These are phyloP conservation scores for Synergus laeviventris DNA, from an alignment of 2,888 invertebrate genomes.

Conservation along the genomic window DNA sequence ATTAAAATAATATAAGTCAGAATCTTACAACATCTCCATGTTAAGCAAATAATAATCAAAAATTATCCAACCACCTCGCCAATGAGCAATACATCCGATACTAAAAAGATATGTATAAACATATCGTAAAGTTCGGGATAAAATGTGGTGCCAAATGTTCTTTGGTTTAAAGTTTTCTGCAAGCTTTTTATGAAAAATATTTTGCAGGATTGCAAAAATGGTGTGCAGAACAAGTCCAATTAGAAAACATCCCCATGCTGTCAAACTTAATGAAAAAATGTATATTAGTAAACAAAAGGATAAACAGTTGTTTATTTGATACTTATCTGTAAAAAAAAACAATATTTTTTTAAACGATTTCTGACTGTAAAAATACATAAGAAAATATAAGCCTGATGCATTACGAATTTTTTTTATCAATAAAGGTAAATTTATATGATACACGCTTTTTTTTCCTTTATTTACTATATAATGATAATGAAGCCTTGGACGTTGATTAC, in stretches of 20 bases:
- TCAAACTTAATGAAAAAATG: constrained; percentile 68
- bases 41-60: constrained; percentile 54
- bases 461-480: not conserved
- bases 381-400: too few relatives aligned
- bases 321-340: not conserved
- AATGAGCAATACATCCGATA: constrained; percentile 77
- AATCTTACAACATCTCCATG: constrained; percentile 43
- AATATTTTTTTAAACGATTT: too few relatives aligned
- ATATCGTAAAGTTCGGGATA: constrained; percentile 59
- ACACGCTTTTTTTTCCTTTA: not conserved
- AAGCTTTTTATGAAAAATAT: constrained; percentile 56
- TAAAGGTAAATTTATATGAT: not conserved
- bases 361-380: too few relatives aligned
- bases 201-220: constrained; percentile 76
- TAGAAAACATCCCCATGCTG: constrained; percentile 74
- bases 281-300: not conserved
- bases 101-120: constrained; percentile 77
- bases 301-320: not conserved
- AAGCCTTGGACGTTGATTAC: not conserved
- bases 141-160: constrained; percentile 40
- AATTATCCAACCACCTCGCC: constrained; percentile 78
- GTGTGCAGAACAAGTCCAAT: constrained; percentile 79
- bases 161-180: constrained; percentile 51
- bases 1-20: constrained; percentile 39
- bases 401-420: not conserved